phyloP scores from a whole-genome alignment of 2,888 invertebrate genomes.

The Harpalus rubripes region DNA sequence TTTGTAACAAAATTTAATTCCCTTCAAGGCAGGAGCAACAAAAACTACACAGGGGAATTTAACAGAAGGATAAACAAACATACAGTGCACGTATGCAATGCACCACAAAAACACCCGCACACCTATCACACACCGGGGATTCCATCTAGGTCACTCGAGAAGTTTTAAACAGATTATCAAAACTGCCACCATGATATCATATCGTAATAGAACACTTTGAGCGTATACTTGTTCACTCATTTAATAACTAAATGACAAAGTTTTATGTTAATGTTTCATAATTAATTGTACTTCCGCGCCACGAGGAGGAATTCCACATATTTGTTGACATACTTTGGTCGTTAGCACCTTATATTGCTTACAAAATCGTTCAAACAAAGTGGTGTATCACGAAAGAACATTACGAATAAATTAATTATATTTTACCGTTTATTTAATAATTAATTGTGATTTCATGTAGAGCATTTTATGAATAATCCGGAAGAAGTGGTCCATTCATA shows the following conservation, averaged over 20 bases:
- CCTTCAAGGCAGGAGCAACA: constrained; percentile 31
- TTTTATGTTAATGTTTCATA: too few species aligned
- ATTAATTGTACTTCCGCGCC: too few species aligned
- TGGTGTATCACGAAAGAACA: too few species aligned
- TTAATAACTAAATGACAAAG: not conserved
- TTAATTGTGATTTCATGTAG: too few species aligned
- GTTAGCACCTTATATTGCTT: too few species aligned
- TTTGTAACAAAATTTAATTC: constrained; percentile 58
- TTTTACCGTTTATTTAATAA: too few species aligned
- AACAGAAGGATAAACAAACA: constrained; percentile 44
- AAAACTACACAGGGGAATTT: constrained; percentile 50
- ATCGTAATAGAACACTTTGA: not conserved
- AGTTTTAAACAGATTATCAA: not conserved
- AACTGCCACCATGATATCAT: not conserved
- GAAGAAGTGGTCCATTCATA: too few species aligned
- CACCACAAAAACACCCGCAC: not conserved
- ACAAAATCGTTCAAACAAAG: too few species aligned
- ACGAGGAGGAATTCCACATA: too few species aligned
- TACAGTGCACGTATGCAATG: constrained; percentile 21
- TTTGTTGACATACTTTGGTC: too few species aligned
- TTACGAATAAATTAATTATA: too few species aligned
- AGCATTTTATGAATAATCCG: too few species aligned
- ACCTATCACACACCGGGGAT: constrained; percentile 9
- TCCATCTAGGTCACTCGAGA: not conserved
- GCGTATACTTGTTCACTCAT: not conserved